Evolutionary conservation across 2,113 vertebrate species (phyloP).

Genomic region (Pelusios castaneus): DNA sequence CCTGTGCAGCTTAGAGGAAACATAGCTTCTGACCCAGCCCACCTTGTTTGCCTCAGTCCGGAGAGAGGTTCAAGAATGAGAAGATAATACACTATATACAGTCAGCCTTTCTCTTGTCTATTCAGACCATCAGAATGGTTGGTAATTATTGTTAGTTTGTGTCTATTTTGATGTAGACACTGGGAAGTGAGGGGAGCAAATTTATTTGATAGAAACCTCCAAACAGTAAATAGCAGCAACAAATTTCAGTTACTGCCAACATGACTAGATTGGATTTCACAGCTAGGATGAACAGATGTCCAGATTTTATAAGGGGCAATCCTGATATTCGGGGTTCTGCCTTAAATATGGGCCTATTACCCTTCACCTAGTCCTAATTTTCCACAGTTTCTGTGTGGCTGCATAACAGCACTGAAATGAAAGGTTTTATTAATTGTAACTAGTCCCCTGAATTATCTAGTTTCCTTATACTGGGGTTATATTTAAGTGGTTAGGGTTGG

Average conservation of each 20-base stretch:
- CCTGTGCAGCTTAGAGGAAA: too few species aligned
- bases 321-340: too few species aligned
- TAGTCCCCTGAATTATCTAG: not conserved
- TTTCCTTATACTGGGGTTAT: not conserved
- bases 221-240: not conserved
- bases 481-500: not conserved
- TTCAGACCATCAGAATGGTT: slow-evolving; percentile 2
- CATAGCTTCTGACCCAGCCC: too few species aligned
- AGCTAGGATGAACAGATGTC: not conserved
- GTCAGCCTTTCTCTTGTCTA: not conserved
- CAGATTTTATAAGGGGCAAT: too few species aligned
- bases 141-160: not conserved
- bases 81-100: not conserved
- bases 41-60: not conserved
- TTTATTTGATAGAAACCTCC: slow-evolving; percentile 6
- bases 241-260: not conserved
- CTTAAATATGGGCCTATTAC: too few species aligned
- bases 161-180: not conserved
- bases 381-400: too few species aligned
- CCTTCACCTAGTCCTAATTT: too few species aligned
- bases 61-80: not conserved
- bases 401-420: not conserved
- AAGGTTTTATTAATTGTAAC: not conserved
- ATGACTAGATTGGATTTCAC: not conserved
- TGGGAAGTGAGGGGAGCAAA: not conserved